Evolutionary conservation across 2,797 vertebrate genomes (phyloP).

Genomic region (Oreochromis mossambicus): DNA sequence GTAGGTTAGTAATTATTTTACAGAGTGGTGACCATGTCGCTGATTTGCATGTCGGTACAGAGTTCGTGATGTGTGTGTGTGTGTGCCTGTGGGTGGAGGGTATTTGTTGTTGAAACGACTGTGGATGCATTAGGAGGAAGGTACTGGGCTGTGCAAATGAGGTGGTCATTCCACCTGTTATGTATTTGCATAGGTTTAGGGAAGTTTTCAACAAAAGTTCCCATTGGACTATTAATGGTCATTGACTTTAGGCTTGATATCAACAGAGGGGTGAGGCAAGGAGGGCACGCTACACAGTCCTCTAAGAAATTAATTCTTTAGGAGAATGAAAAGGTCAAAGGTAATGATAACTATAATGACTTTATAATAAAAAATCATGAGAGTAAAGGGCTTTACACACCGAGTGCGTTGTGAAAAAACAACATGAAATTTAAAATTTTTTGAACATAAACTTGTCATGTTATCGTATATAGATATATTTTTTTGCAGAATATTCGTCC

Average conservation of each 20-base stretch:
- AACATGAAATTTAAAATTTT: background rate
- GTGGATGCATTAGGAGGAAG: background rate
- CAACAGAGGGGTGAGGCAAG: background rate
- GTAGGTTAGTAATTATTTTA: constrained; percentile 11
- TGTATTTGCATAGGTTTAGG: constrained; percentile 68
- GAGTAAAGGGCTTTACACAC: background rate
- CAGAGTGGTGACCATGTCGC: background rate
- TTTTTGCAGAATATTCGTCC: background rate
- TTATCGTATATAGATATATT: background rate
- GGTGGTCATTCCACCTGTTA: constrained; percentile 45
- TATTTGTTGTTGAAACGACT: background rate
- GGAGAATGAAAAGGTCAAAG: background rate
- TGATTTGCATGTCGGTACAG: constrained; percentile 58
- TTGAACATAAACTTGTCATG: background rate
- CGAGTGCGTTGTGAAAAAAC: background rate
- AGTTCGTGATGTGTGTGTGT: background rate
- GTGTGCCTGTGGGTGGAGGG: background rate
- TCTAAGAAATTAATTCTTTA: background rate
- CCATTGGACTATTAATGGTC: background rate
- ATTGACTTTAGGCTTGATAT: background rate
- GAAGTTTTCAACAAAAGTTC: constrained; percentile 36
- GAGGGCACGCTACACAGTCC: background rate
- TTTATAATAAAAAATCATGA: background rate
- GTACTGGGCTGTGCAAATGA: constrained; percentile 54
- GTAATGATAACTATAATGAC: background rate